Conservation (phyloP, 2,113 vertebrate species). For the Mormyrus lacerda region DNA sequence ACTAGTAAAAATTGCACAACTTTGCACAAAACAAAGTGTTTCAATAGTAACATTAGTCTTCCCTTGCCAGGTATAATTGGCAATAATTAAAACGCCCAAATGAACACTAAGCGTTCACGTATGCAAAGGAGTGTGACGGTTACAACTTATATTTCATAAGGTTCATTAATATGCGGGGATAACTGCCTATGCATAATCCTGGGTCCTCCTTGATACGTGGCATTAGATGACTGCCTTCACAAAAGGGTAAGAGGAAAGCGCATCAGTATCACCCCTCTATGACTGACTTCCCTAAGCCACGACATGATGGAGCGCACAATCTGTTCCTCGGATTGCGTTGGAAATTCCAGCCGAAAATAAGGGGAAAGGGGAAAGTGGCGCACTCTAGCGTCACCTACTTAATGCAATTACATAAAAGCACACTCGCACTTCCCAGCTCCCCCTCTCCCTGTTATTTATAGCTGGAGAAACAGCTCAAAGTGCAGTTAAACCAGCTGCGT, state of each 20-base stretch:
- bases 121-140: background rate
- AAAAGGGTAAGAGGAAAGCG: background rate
- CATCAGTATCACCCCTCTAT: background rate
- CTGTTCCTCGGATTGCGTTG: background rate
- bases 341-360: constrained; percentile 3
- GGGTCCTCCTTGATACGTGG: background rate
- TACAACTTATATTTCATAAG: background rate
- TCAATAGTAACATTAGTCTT: background rate
- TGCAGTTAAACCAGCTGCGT: background rate
- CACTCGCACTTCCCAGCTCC: constrained; percentile 33
- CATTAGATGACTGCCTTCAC: background rate
- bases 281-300: background rate
- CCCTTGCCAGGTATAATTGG: background rate
- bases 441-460: constrained; percentile 25
- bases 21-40: background rate
- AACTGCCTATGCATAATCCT: background rate
- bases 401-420: constrained; percentile 43
- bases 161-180: background rate
- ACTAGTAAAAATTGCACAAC: background rate
- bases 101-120: background rate
- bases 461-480: background rate
- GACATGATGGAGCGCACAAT: background rate
- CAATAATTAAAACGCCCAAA: background rate
- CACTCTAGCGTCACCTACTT: constrained; percentile 58
- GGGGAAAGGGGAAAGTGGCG: constrained; percentile 56